Evolutionary conservation across 2,113 vertebrate genomes (phyloP), one percentile per base, ranked within the genome.

Genomic region (Psilopogon haemacephalus): DNA sequence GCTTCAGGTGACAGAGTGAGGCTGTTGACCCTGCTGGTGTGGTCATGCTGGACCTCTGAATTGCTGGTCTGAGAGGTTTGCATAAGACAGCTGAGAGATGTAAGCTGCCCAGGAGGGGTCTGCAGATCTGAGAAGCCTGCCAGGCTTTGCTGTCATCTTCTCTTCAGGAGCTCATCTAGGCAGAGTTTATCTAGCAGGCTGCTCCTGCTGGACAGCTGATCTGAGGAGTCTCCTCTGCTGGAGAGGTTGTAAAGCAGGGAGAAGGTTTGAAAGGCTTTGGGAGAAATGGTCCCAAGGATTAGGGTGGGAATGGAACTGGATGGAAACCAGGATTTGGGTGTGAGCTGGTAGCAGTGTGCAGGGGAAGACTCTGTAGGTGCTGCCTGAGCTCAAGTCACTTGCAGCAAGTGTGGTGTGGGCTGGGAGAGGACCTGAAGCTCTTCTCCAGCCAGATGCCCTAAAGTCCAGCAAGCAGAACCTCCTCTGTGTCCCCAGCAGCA

Each of bases 401-500:
- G 24, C 78, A 55, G 82, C 37, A 11, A 55, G 5, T 27, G 2
- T 9, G 0, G 2, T 19, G 24, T 15, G 72, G 19, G 33, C 67
- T 63, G 68, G 40, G 35, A 52, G 16, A 27, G 35, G 40, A 14
- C 5, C 32, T 48, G 18, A 10, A 69, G 50, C 54, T 74, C 32
- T 60, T 58, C 69, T 60, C 15, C 80, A 71, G 44, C 15, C 71
- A 30, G 54, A 3, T 28, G 37, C 14, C 20, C 74, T 20, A 2
- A 42, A 52, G 21, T 13, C 59, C 52, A 27, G 58, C 58, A 18
- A 68, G 37, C 8, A 18, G 37, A 63, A 40, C 12, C 32, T 63
- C 46, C 8, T 0, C 28, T 0, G 0, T 52, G 56, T 56, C 46
- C 60, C 35, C 65, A 60, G 60, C n/a, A 74, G 52, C 9, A 6